Evolutionary conservation across 2,797 vertebrate species (phyloP), one percentile per base, ranked within the genome.

Genomic region (Epinephelus coioides): DNA sequence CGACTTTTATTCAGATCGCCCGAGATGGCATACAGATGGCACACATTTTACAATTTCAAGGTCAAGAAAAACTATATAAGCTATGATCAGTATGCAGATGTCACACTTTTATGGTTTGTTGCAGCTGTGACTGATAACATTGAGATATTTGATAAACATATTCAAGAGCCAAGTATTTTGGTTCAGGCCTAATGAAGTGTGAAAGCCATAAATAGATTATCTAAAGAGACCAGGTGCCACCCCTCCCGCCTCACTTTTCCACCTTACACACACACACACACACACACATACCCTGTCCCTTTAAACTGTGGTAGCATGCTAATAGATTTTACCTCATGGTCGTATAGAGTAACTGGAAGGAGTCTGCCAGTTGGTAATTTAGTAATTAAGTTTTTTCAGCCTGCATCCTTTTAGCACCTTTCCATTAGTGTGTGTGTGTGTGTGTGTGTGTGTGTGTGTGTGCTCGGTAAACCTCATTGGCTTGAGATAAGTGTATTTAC

Each of bases 151-250:
- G 88, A 95, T 92, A 90, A 95, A 92, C 86, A 91, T 86, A 76
- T 88, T 89, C 90, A 86, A 87, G 84, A 89, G 89, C 85, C 68
- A 83, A 86, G 78, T 91, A 86, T 92, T 93, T 94, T 89, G 79
- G 80, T 88, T 88, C 83, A 72, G 67, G 76, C 79, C 68, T 91
- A 94, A 94, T 94, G 91, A 94, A 92, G 91, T 91, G 86, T 90
- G 89, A 89, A 92, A 89, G 86, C 89, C 89, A 92, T 94, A 94
- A 93, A 94, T 90, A 94, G 88, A 93, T 94, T 93, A 94, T 93
- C 84, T 91, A 75, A 91, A 90, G 79, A 86, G 84, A 72, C 88
- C 86, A 84, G 81, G 90, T 93, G 90, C 90, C 86, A 86, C 59
- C 47, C 46, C 59, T 71, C 54, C 53, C 14, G 18, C 53, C 69